Evolutionary conservation across 2,113 vertebrate species (phyloP).

Genomic region (Siphamia tubifer): DNA sequence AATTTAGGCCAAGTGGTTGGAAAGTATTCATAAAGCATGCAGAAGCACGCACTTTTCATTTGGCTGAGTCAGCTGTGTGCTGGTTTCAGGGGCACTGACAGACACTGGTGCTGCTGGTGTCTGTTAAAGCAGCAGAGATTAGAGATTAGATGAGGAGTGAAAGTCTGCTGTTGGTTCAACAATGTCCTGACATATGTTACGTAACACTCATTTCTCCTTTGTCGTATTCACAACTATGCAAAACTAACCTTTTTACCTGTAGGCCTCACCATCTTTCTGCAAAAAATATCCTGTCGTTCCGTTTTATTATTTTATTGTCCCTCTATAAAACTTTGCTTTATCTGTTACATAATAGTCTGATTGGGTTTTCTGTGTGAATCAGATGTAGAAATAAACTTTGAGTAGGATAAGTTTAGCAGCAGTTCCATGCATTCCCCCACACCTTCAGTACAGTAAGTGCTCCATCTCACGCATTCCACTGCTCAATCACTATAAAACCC

Average conservation of each 20-base stretch:
- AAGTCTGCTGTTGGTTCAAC: background rate
- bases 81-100: background rate
- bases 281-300: too few species aligned
- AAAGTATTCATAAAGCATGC: background rate
- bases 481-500: too few species aligned
- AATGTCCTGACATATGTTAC: slow-evolving; percentile 1
- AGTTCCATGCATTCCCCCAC: too few species aligned
- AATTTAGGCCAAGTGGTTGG: too few species aligned
- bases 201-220: background rate
- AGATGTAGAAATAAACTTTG: background rate
- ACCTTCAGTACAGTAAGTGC: too few species aligned
- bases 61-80: slow-evolving; percentile 8
- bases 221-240: background rate
- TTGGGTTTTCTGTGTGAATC: background rate
- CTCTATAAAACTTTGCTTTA: background rate
- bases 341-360: background rate
- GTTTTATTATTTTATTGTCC: too few species aligned
- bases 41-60: background rate
- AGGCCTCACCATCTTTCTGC: background rate
- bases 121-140: background rate
- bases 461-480: too few species aligned
- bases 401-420: background rate
- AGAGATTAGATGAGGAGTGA: background rate
- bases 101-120: background rate
- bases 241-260: background rate